Evolutionary conservation across 35 echinoderm and acorn worm genomes (phyloP).

Genomic region (Strongylocentrotus purpuratus): DNA sequence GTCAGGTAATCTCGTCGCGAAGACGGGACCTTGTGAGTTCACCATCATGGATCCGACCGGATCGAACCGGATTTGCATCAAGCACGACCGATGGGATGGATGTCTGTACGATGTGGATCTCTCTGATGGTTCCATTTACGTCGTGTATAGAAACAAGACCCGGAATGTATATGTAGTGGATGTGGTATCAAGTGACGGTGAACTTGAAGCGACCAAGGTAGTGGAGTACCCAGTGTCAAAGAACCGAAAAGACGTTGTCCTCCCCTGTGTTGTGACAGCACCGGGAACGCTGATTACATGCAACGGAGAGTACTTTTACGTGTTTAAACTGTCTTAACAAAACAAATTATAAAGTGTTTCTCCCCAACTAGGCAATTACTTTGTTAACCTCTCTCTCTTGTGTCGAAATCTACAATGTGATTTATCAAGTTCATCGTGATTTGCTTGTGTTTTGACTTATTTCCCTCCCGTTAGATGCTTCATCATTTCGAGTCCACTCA

Average conservation of each 20-base stretch:
- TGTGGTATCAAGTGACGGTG: neutral
- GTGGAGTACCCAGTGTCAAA: neutral
- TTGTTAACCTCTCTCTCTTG: no score
- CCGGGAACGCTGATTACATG: neutral
- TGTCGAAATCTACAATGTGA: no score
- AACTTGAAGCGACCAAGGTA: neutral
- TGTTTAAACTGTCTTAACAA: neutral
- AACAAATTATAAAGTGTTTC: neutral
- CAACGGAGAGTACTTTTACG: neutral
- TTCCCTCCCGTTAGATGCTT: no score
- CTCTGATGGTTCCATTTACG: neutral
- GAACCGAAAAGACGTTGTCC: neutral
- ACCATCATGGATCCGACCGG: neutral
- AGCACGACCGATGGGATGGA: conserved; percentile 5
- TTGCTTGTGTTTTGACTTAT: no score
- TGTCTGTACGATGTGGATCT: conserved; percentile 24
- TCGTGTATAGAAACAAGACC: neutral
- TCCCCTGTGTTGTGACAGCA: neutral
- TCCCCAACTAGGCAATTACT: no score
- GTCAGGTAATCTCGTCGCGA: neutral
- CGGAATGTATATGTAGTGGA: neutral
- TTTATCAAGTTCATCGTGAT: no score
- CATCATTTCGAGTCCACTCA: no score
- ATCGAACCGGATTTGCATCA: neutral
- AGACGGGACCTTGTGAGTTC: neutral